Base-by-base conservation (phyloP, 1,140 invertebrate genomes). In the Acromyrmex charruanus region DNA sequence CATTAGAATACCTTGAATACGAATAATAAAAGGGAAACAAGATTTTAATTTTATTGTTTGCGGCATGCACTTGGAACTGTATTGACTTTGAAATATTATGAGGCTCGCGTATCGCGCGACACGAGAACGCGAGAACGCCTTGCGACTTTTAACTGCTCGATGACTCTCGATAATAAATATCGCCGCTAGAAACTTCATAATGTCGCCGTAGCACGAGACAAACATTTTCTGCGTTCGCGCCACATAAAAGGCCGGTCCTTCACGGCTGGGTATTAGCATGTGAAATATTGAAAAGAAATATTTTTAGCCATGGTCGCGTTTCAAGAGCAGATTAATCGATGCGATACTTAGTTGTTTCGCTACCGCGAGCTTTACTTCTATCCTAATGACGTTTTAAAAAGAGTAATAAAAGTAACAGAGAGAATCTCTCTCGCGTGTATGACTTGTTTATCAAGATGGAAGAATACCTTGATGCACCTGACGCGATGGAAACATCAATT, bases 281-380 rank as follows among this genome's bases (percentile, higher is more conserved):
- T 82, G 39, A 82, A 82, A 82, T 82, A 82, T 82, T 74, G 35
- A 82, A 74, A 74, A 82, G 66, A 72, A 84, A 81, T 87, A 85
- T 68, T 80, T 81, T 85, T 89, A 79, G 84, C 53, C 75, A 85
- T 39, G 55, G 55, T 84, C 69, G 69, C 55, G 69, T 63, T 84
- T 84, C 55, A 74, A 74, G 55, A 51, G 55, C 39, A 39, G 39
- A 61, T 74, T 31, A 51, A 75, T 84, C 69, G 69, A 84, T 84
- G 28, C 35, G 80, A 59, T 82, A 74, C 25, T 49, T 14, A 14
- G 75, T 28, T 31, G 25, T 82, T 74, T 82, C 21, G 18, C 49
- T 55, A 9, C 35, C 31, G 14, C 21, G 59, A 80, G 28, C 28
- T 69, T 69, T 68, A 82, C 58, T 74, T 49, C 25, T 69, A 61